Evolutionary conservation across 2,113 vertebrate genomes (phyloP).

Genomic region (Apteryx mantelli): DNA sequence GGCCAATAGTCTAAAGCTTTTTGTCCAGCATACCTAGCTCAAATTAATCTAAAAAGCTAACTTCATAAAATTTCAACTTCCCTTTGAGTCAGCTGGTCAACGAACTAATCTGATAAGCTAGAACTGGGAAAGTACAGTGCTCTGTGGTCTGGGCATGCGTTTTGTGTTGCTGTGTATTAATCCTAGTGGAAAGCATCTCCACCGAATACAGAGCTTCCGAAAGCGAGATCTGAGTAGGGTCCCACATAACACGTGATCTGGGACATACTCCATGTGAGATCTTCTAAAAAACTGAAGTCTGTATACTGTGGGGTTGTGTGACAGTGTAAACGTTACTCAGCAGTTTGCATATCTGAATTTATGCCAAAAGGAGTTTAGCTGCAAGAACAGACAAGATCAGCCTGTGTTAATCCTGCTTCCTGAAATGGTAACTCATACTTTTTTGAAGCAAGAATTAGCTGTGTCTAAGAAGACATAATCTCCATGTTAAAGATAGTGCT

Average conservation of each 20-base stretch:
- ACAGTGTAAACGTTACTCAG: neutral
- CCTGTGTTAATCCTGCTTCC: neutral
- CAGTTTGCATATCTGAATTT: neutral
- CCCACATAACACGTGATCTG: neutral
- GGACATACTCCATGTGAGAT: fast-evolving
- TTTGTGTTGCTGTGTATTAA: neutral
- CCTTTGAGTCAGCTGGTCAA: neutral
- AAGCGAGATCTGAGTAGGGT: neutral
- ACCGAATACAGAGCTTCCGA: neutral
- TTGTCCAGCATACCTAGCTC: neutral
- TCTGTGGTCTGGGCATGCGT: neutral
- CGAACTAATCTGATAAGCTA: neutral
- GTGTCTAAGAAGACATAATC: neutral
- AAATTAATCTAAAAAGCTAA: neutral
- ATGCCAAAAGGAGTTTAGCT: neutral
- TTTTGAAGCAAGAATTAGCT: neutral
- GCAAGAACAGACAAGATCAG: neutral
- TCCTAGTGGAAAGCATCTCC: neutral
- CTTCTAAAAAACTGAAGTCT: neutral
- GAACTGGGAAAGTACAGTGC: neutral
- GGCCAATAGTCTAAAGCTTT: neutral
- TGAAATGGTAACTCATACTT: neutral
- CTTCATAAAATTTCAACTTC: neutral
- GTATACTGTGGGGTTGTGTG: neutral
- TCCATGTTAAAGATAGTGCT: neutral